phyloP scores from a whole-genome alignment of 2,113 vertebrate species.

The Willisornis vidua region DNA sequence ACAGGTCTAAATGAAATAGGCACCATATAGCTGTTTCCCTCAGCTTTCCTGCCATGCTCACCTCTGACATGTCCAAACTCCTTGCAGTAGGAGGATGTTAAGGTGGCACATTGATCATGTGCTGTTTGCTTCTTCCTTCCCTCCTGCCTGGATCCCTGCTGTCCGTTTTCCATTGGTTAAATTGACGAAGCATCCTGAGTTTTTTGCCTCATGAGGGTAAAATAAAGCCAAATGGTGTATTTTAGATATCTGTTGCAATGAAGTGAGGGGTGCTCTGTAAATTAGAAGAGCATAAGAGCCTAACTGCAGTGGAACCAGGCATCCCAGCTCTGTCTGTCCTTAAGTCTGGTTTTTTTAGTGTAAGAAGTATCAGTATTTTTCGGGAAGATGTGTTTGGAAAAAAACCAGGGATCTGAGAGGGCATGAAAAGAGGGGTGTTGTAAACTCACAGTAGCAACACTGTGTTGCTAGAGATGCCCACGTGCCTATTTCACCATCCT shows the following conservation, averaged over 20 bases:
- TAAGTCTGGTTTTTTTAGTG: background rate
- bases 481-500: background rate
- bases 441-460: background rate
- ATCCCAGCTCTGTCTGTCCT: background rate
- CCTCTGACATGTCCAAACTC: rapidly evolving
- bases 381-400: background rate
- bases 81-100: background rate
- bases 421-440: background rate
- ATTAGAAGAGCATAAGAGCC: background rate
- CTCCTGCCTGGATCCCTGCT: background rate
- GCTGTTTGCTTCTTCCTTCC: background rate
- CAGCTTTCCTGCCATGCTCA: background rate
- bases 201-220: background rate
- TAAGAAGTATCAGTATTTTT: background rate
- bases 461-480: background rate
- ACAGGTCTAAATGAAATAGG: background rate
- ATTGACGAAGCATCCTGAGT: background rate
- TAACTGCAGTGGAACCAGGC: background rate
- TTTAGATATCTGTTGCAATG: background rate
- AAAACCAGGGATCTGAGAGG: background rate
- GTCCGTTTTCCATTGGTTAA: background rate
- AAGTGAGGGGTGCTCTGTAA: background rate
- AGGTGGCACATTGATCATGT: rapidly evolving
- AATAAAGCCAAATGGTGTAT: background rate
- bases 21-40: background rate